phyloP scores from a whole-genome alignment of 2,113 vertebrate genomes.

The Natator depressus region DNA sequence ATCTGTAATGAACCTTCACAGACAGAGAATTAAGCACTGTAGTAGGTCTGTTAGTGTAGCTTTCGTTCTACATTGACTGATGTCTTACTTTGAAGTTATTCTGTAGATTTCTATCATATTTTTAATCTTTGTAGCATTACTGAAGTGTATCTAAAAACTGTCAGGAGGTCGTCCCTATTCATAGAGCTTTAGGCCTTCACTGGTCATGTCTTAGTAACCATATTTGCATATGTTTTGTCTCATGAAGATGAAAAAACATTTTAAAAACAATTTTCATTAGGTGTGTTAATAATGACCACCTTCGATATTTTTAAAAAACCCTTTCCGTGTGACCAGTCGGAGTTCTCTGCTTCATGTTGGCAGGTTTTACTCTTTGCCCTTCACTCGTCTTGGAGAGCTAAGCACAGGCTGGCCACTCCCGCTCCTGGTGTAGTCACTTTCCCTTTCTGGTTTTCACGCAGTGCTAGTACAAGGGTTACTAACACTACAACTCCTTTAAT shows the following conservation, averaged over 20 bases:
- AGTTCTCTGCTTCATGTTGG: background rate
- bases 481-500: background rate
- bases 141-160: background rate
- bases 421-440: background rate
- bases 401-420: background rate
- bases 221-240: background rate
- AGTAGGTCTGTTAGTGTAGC: background rate
- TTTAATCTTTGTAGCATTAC: constrained; percentile 6
- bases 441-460: background rate
- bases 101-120: background rate
- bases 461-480: background rate
- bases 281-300: background rate
- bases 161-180: background rate
- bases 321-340: fast-evolving
- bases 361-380: background rate
- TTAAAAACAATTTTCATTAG: background rate
- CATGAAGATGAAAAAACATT: background rate
- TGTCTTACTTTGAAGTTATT: constrained; percentile 11
- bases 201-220: background rate
- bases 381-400: background rate
- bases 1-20: constrained; percentile 39
- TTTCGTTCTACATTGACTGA: background rate
- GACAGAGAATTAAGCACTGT: background rate
- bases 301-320: background rate
- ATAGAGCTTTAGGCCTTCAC: background rate